phyloP scores from a whole-genome alignment of 2,888 invertebrate species.

The Xestia rhomboidea region DNA sequence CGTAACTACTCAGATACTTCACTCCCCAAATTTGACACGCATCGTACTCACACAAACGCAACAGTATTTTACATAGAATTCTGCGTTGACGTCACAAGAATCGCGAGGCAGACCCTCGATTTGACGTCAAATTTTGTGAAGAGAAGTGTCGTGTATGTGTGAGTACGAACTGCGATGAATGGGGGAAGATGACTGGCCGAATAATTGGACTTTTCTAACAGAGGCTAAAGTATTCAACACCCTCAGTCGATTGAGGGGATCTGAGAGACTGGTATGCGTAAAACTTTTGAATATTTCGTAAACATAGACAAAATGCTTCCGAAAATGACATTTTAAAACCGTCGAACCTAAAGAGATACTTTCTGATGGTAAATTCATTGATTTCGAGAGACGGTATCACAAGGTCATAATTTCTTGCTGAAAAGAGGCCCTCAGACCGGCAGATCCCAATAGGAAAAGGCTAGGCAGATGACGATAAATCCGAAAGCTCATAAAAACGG shows the following conservation, averaged over 20 bases:
- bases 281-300: conserved; percentile 18
- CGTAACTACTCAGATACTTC: conserved; percentile 27
- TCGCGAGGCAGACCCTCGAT: not conserved
- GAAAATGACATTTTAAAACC: not conserved
- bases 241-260: conserved; percentile 61
- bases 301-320: conserved; percentile 1
- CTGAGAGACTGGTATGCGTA: conserved; percentile 22
- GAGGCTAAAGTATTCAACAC: conserved; percentile 68
- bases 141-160: conserved; percentile 30
- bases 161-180: not conserved
- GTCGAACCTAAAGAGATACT: no score
- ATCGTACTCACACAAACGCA: conserved; percentile 41
- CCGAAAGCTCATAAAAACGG: not conserved
- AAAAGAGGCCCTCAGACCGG: not conserved
- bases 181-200: not conserved
- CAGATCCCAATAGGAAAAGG: not conserved
- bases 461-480: not conserved
- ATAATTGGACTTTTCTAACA: conserved; percentile 9
- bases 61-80: conserved; percentile 9
- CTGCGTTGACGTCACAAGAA: conserved; percentile 23
- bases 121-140: conserved; percentile 1
- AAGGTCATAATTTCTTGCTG: not conserved
- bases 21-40: conserved; percentile 33
- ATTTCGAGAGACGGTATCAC: not conserved
- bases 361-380: not conserved